These are phyloP conservation scores for Platichthys flesus DNA, from an alignment of 2,113 vertebrate genomes.

Conservation along the genomic window DNA sequence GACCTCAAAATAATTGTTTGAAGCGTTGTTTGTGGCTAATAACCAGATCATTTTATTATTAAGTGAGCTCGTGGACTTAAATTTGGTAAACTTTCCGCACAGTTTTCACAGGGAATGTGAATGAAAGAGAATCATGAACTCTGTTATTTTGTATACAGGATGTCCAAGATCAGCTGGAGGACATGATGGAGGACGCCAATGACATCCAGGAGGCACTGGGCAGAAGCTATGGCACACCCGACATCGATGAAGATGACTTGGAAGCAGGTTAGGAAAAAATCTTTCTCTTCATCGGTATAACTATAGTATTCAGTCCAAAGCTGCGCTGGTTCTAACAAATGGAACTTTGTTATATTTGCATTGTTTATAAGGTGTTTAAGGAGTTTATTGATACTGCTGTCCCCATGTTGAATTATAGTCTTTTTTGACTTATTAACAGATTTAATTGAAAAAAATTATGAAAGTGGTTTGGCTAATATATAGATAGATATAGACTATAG, in stretches of 20 bases:
- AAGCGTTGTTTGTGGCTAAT: no score
- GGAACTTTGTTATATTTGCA: not conserved
- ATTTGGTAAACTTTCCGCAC: not conserved
- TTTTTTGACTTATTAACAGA: no score
- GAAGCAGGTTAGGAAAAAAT: conserved; percentile 88
- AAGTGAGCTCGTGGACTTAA: not conserved
- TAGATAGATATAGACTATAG: no score
- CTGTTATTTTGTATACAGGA: conserved; percentile 77
- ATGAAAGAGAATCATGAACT: not conserved
- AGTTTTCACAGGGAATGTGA: not conserved
- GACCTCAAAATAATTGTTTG: not conserved
- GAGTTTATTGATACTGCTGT: no score
- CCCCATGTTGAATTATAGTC: no score
- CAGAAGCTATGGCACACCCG: conserved; percentile 95
- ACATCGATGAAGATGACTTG: conserved; percentile 95
- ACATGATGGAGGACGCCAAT: conserved; percentile 98
- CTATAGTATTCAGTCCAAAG: no score
- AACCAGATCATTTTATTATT: not conserved
- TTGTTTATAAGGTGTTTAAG: no score
- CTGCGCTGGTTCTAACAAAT: no score
- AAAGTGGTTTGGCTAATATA: no score
- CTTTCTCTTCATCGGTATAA: not conserved
- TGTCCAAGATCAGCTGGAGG: conserved; percentile 95
- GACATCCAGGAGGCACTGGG: conserved; percentile 95
- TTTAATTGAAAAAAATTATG: no score